These are phyloP conservation scores for Chrysemys picta DNA, from an alignment of 2,113 vertebrate genomes.

Conservation along the genomic window DNA sequence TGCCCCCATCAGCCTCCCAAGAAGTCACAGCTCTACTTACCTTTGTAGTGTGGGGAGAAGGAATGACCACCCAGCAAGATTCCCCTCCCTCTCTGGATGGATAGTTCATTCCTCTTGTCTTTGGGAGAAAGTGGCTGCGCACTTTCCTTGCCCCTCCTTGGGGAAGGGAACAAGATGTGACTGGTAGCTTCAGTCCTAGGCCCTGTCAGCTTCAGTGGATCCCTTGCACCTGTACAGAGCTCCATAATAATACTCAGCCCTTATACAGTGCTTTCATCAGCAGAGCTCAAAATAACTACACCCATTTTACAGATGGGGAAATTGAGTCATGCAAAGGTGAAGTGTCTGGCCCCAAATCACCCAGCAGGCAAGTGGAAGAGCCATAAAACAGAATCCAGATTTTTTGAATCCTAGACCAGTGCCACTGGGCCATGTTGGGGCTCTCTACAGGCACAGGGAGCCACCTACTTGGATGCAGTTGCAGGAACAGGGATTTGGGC, in stretches of 20 bases:
- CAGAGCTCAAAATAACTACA: neutral
- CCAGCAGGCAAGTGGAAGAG: neutral
- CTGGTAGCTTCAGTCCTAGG: neutral
- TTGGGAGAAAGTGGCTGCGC: neutral
- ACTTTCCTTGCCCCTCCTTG: neutral
- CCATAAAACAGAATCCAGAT: neutral
- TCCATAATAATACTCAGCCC: neutral
- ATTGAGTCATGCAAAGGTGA: neutral
- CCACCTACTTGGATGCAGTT: neutral
- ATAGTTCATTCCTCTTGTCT: neutral
- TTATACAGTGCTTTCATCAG: neutral
- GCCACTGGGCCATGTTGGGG: too few species aligned
- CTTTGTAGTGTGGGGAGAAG: neutral
- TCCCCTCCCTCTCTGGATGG: neutral
- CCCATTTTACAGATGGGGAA: neutral
- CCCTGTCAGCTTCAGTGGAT: neutral
- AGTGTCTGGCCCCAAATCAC: neutral
- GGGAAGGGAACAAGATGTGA: neutral
- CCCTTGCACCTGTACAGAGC: neutral
- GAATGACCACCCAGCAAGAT: neutral
- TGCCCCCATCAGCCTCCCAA: neutral
- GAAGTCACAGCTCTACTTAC: neutral
- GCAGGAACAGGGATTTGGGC: neutral
- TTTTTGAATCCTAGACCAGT: neutral
- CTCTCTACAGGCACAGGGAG: neutral